Base-by-base conservation (phyloP, 2,888 invertebrate species). In the Euplagia quadripunctaria region DNA sequence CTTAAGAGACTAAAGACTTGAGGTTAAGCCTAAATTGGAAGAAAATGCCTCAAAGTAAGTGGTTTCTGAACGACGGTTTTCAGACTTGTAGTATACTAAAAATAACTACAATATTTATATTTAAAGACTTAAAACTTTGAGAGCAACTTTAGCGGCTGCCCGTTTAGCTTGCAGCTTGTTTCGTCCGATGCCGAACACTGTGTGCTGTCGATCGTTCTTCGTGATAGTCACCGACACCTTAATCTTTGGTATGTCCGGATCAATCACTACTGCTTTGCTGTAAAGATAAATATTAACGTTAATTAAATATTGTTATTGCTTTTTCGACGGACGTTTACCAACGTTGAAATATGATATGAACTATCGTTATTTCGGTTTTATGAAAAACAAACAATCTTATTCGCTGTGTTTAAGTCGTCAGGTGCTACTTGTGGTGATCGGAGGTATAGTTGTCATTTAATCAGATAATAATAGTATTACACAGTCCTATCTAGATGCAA, bases 71-170 rank as follows among this genome's bases (percentile, higher is more conserved):
- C 43, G 43, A 52, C 17, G n/a, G 17, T 52, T 17, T n/a, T 52
- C 7, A 7, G 16, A 52, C 52, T 52, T 7, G 2, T 7, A 52
- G 52, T 66, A 41, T 16, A 51, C 31, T 16, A 67, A 31, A 49
- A 11, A 2, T 41, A 68, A 17, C 16, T 9, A 9, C 11, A 17
- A 17, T 16, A n/a, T 46, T 49, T 64, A 69, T 46, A 49, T 73
- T 80, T 87, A 90, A 31, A 86, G 72, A 16, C 82, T 87, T n/a
- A 96, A 86, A 41, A 96, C 92, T 81, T 97, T 96, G 16, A 98
- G 93, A 0, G 98, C 98, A 73, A 97, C 96, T 90, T 98, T 98
- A 0, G 98, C 97, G 0, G 98, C 98, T 0, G 98, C 97, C 46
- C 97, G 96, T 88, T 97, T 98, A 0, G 98, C 98, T 86, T 97